phyloP scores from a whole-genome alignment of 2,888 invertebrate genomes.

The Hermodice carunculata region DNA sequence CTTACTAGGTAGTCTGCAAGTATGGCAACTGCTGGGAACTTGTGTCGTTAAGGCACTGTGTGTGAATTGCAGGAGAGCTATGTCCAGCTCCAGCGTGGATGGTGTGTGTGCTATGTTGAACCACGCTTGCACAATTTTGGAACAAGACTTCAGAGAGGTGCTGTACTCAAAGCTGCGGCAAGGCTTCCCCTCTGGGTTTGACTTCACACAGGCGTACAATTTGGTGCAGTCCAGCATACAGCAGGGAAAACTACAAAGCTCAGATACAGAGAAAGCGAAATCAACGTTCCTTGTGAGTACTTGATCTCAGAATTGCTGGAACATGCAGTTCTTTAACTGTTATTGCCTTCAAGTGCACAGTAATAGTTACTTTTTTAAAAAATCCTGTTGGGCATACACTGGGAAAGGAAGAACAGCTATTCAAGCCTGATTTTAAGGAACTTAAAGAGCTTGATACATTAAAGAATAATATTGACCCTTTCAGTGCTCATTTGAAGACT shows the following conservation, averaged over 20 bases:
- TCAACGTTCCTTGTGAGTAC: conserved; percentile 80
- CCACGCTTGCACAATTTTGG: conserved; percentile 88
- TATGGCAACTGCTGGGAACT: no score
- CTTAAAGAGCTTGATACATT: not conserved
- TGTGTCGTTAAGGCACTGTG: not conserved
- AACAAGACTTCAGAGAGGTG: conserved; percentile 84
- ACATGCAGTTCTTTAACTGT: no score
- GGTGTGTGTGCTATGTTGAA: conserved; percentile 97
- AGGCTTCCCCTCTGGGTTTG: conserved; percentile 78
- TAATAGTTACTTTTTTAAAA: no score
- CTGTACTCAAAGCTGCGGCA: conserved; percentile 81
- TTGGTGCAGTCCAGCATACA: conserved; percentile 85
- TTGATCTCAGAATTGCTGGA: no score
- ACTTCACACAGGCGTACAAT: conserved; percentile 80
- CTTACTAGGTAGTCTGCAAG: no score
- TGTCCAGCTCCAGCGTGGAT: conserved; percentile 91
- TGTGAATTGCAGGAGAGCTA: conserved; percentile 78
- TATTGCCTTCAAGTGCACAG: no score
- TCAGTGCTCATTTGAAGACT: no score
- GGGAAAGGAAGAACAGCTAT: no score
- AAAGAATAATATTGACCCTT: no score
- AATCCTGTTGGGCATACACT: no score
- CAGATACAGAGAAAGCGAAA: conserved; percentile 78
- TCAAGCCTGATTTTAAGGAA: not conserved
- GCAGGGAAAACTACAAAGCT: conserved; percentile 82